Percentiles rank a stretch among this genome's conserved stretches.
Evolutionary conservation across 1,140 invertebrate species (phyloP).

Genomic region (Brachionus sp.): DNA sequence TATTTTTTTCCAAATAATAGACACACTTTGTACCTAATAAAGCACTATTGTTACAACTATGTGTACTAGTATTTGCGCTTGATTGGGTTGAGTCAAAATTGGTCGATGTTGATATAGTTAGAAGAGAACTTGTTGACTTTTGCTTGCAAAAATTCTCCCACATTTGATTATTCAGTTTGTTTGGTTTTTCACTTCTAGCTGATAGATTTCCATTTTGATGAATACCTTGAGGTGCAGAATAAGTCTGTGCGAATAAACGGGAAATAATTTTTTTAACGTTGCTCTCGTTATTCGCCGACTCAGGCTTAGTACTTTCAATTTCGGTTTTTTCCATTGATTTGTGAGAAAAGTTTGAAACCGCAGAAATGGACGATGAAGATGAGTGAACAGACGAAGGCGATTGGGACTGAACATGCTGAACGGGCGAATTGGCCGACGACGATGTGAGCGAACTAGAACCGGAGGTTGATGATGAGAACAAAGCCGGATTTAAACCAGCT

Average conservation of each 20-base stretch:
- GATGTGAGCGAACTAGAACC: conserved; percentile 25
- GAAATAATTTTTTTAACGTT: conserved; percentile 45
- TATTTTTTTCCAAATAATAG: conserved; percentile 31
- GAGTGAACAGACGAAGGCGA: conserved; percentile 43
- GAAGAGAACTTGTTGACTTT: conserved; percentile 10
- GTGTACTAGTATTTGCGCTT: background rate
- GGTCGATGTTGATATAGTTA: conserved; percentile 21
- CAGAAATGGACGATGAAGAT: conserved; percentile 31
- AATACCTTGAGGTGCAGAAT: background rate
- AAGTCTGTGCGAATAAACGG: conserved; percentile 14
- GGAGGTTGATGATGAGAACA: background rate
- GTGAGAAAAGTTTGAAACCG: background rate
- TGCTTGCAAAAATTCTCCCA: conserved; percentile 34
- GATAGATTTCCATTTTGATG: background rate
- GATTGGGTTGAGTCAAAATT: background rate
- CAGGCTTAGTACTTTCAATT: background rate
- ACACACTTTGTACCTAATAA: background rate
- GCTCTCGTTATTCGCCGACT: background rate
- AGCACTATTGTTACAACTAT: background rate
- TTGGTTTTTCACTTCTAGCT: background rate
- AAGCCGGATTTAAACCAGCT: background rate
- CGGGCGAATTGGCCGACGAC: conserved; percentile 34
- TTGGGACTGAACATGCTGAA: conserved; percentile 20
- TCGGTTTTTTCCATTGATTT: background rate
- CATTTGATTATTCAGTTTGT: conserved; percentile 18